Base-by-base conservation (phyloP, 53 echinoderm and acorn worm species). In the Holothuria leucospilota region DNA sequence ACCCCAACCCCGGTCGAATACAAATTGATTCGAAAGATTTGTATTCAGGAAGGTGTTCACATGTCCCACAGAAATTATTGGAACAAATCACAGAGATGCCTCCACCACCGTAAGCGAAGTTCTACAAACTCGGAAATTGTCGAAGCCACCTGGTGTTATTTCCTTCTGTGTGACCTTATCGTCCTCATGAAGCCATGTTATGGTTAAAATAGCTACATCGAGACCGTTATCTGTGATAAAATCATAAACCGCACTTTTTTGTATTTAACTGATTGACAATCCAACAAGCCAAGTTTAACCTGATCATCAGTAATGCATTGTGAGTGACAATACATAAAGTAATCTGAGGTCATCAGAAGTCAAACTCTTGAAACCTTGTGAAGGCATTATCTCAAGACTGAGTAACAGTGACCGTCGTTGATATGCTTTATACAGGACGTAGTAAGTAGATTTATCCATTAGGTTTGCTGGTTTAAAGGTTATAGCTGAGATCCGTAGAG, bases 1-100 rank as follows among this genome's bases (percentile, higher is more conserved):
- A 26, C 63, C 63, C 63, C 63, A 26, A 21, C 63, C n/a, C 63
- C n/a, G n/a, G 21, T 26, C 63, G 63, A 63, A 63, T 63, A 63
- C 63, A 63, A 42, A 42, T 42, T 42, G 42, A 42, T 42, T 42
- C 5, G 42, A 42, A 42, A 42, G 42, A 9, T 42, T 9, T n/a
- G 12, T 23, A 63, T 63, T 63, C 63, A 21, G 63, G 63, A 26
- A 63, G 63, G 26, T 21, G 21, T 11, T 26, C 63, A 21, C 12
- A 5, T 63, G n/a, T 63, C 21, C n/a, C 63, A 63, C 21, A 23
- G n/a, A 63, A 23, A 26, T 26, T 63, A n/a, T n/a, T n/a, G n/a
- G n/a, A n/a, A n/a, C n/a, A n/a, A n/a, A n/a, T n/a, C n/a, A n/a
- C n/a, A n/a, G 12, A 63, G 63, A 63, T 63, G 63, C 63, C n/a